Conservation (phyloP, 2,113 vertebrate species). For the Laticauda colubrina region DNA sequence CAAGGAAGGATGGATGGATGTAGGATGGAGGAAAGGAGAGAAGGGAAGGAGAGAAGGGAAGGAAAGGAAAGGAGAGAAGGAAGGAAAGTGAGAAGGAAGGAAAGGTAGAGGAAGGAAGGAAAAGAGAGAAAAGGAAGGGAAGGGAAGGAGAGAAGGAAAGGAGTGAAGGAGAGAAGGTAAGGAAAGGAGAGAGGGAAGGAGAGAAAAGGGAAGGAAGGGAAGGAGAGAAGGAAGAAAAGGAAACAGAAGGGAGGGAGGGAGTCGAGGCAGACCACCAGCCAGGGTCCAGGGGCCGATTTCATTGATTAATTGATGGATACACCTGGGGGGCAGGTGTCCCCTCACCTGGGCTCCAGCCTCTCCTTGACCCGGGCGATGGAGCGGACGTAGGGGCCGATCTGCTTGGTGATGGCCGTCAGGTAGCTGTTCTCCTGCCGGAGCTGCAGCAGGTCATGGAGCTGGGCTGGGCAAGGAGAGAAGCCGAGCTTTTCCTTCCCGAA, state of each 20-base stretch:
- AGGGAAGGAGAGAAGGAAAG: no score
- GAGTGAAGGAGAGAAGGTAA: no score
- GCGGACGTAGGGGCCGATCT: conserved; percentile 87
- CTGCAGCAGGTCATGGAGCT: conserved; percentile 89
- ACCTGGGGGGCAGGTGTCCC: rapidly evolving
- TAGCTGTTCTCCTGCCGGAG: conserved; percentile 90
- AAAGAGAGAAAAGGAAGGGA: not conserved
- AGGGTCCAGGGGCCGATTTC: not conserved
- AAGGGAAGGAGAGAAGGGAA: no score
- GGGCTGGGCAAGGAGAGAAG: conserved; percentile 71
- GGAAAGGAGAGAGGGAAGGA: no score
- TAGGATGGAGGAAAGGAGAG: no score
- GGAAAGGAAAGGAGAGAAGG: no score
- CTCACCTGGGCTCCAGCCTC: conserved; percentile 89
- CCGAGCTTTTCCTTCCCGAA: not conserved
- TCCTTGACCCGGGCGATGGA: conserved; percentile 95
- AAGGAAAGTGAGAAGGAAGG: no score
- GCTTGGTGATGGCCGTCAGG: conserved; percentile 85
- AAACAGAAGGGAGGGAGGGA: not conserved
- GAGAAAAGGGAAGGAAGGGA: no score
- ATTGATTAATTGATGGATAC: no score
- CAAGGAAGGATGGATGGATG: no score
- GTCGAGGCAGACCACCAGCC: not conserved
- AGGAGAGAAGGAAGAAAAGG: not conserved
- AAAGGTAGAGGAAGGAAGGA: no score